A percentile compares a stretch with the other conserved stretches of the same genome.
Evolutionary conservation across 2,113 vertebrate genomes (phyloP).

Genomic region (Egretta garzetta): DNA sequence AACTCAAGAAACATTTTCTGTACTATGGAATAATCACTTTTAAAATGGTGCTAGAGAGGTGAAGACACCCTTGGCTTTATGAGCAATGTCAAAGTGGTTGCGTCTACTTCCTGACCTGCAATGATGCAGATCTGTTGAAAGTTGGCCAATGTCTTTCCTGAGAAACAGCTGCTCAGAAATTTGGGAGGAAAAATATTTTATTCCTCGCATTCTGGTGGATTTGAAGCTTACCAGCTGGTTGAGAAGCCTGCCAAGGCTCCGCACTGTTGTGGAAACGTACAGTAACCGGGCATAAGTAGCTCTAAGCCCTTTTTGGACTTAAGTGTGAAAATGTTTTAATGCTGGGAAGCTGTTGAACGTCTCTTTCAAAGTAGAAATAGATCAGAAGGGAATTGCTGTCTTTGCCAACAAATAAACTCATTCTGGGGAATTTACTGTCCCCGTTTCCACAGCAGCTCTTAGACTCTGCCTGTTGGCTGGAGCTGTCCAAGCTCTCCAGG

Average conservation of each 20-base stretch:
- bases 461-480: not conserved
- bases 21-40: not conserved
- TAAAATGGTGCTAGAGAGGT: not conserved
- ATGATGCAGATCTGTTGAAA: not conserved
- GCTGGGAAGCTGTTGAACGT: slow-evolving; percentile 19
- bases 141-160: not conserved
- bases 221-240: slow-evolving; percentile 60
- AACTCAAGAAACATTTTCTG: not conserved
- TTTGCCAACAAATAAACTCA: slow-evolving; percentile 33
- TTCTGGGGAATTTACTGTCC: not conserved
- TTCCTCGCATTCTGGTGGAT: not conserved
- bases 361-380: slow-evolving; percentile 44
- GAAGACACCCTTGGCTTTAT: not conserved
- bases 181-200: slow-evolving; percentile 34
- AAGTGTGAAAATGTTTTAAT: slow-evolving; percentile 9
- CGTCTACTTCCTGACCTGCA: not conserved
- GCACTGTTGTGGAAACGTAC: slow-evolving; percentile 49
- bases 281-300: slow-evolving; percentile 62
- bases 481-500: not conserved
- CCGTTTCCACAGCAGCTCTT: not conserved
- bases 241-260: slow-evolving; percentile 45
- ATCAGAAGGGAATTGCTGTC: slow-evolving; percentile 18
- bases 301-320: slow-evolving; percentile 16
- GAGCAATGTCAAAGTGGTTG: not conserved
- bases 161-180: slow-evolving; percentile 63